A percentile compares a stretch with the other conserved stretches of the same genome.
Evolutionary conservation across 1,140 invertebrate genomes (phyloP).

Genomic region (Scylla paramamosain): DNA sequence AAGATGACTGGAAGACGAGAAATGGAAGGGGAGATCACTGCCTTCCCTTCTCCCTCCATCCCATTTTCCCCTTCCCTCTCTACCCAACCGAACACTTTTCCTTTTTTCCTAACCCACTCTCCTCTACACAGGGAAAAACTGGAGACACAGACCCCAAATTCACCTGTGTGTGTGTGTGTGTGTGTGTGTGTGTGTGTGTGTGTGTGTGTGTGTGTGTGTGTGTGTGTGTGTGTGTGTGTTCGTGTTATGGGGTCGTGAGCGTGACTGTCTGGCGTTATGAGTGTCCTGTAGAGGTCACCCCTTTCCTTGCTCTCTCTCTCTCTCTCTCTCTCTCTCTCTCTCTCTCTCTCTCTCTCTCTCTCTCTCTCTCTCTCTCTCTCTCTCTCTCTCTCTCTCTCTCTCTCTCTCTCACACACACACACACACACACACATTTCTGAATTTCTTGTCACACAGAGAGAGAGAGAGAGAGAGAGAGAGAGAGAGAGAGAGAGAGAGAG

Average conservation of each 20-base stretch:
- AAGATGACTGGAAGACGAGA: too few species aligned
- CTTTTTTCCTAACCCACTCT: neutral
- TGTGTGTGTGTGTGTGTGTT: constrained; percentile 31
- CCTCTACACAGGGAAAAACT: neutral
- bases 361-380: too few species aligned
- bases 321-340: constrained; percentile 20
- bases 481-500: too few species aligned
- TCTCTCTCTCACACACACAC: too few species aligned
- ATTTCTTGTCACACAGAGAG: too few species aligned
- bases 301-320: constrained; percentile 5
- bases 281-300: neutral
- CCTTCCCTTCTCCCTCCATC: too few species aligned
- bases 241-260: neutral
- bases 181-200: constrained; percentile 54
- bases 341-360: neutral
- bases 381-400: too few species aligned
- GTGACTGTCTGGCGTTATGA: neutral
- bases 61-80: too few species aligned
- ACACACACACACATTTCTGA: too few species aligned
- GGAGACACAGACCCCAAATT: neutral
- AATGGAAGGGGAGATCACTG: too few species aligned
- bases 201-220: constrained; percentile 45
- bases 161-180: constrained; percentile 38
- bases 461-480: too few species aligned
- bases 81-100: too few species aligned